These are phyloP conservation scores for Psylliodes chrysocephalus DNA, from an alignment of 2,888 invertebrate species.

Conservation along the genomic window DNA sequence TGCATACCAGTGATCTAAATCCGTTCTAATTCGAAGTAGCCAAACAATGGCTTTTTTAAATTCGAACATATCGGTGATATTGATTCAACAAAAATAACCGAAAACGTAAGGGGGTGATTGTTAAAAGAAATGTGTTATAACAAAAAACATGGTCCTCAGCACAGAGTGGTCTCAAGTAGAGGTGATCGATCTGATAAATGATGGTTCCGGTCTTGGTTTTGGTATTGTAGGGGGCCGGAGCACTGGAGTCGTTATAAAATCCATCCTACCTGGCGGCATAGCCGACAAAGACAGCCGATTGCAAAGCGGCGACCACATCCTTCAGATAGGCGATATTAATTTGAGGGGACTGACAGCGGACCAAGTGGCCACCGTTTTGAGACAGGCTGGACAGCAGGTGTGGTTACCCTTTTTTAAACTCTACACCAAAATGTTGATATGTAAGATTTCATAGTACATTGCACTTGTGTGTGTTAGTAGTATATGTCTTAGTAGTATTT, in stretches of 20 bases:
- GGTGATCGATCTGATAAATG: slow-evolving; percentile 97
- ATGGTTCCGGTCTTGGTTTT: slow-evolving; percentile 97
- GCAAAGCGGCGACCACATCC: slow-evolving; percentile 96
- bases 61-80: neutral
- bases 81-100: slow-evolving; percentile 1
- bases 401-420: slow-evolving; percentile 54
- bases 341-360: slow-evolving; percentile 97
- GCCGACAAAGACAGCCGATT: slow-evolving; percentile 83
- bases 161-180: slow-evolving; percentile 99
- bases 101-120: neutral
- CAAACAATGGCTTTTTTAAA: neutral
- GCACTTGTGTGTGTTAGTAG: slow-evolving; percentile 39
- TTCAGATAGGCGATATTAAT: slow-evolving; percentile 95
- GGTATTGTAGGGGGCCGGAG: slow-evolving; percentile 97
- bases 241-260: slow-evolving; percentile 98
- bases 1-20: neutral
- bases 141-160: slow-evolving; percentile 65
- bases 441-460: slow-evolving; percentile 75
- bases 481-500: slow-evolving; percentile 28
- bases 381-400: slow-evolving; percentile 70
- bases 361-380: slow-evolving; percentile 87
- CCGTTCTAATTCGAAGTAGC: neutral
- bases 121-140: slow-evolving; percentile 35
- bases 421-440: slow-evolving; percentile 71
- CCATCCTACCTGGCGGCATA: slow-evolving; percentile 95